Conservation (phyloP, 37 sponge, comb jelly and placozoan species). For the Beroe forskalii region DNA sequence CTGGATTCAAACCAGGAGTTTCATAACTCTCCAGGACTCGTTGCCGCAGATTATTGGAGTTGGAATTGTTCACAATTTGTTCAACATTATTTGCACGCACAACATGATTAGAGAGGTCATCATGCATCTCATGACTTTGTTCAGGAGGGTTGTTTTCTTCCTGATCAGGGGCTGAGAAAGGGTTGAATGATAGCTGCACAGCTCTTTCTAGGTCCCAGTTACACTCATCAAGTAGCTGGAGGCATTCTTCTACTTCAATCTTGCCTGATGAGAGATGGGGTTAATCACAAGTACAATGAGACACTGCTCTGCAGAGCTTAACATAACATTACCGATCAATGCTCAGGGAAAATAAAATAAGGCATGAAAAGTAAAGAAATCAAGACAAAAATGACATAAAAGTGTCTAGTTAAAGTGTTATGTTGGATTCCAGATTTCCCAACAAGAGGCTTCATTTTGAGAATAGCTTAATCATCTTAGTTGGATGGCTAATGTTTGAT, state of each 20-base stretch:
- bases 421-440: background rate
- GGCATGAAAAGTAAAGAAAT: no score
- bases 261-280: background rate
- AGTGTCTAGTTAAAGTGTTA: background rate
- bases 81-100: background rate
- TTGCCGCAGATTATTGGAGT: constrained; percentile 12
- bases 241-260: constrained; percentile 52
- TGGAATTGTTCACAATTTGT: background rate
- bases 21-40: background rate
- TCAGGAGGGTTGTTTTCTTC: background rate
- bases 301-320: background rate
- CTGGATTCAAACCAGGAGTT: background rate
- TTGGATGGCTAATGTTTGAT: no score
- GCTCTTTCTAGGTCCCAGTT: constrained; percentile 58
- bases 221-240: constrained; percentile 15
- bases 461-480: no score
- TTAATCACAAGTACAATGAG: background rate
- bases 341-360: no score
- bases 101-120: background rate
- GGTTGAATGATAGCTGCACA: constrained; percentile 44
- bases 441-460: no score
- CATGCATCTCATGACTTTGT: background rate
- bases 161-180: background rate
- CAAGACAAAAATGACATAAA: no score
- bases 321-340: no score